Evolutionary conservation across 2,888 invertebrate species (phyloP).

Genomic region (Copidosoma aretas): DNA sequence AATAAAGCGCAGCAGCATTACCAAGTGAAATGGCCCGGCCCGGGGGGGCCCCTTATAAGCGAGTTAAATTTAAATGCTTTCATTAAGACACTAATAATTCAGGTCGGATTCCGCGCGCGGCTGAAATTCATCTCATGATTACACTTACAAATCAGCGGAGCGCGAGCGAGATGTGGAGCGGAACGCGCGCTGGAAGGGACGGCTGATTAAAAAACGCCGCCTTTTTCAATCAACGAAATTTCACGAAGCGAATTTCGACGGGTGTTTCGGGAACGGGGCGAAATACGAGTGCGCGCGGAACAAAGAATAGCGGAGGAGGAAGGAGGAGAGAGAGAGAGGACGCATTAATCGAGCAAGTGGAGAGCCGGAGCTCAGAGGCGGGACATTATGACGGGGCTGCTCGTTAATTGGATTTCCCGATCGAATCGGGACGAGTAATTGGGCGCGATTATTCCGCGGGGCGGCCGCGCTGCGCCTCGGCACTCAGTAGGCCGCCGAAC

Average conservation of each 20-base stretch:
- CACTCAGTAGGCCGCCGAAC: not conserved
- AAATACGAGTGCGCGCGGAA: not conserved
- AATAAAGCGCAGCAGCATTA: not conserved
- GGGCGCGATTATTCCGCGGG: conserved; percentile 11
- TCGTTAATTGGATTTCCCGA: conserved; percentile 33
- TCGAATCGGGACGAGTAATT: conserved; percentile 34
- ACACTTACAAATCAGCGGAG: conserved; percentile 1
- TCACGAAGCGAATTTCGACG: not conserved
- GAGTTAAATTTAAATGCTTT: not conserved
- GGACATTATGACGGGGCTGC: not conserved
- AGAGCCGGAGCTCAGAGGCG: not conserved
- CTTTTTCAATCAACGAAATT: not conserved
- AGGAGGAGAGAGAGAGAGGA: too few relatives aligned
- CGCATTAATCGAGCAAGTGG: not conserved
- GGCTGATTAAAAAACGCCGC: not conserved
- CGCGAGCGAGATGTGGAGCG: not conserved
- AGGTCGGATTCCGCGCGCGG: not conserved
- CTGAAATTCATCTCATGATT: not conserved
- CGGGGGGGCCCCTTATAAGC: not conserved
- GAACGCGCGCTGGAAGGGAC: not conserved
- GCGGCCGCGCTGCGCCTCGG: not conserved
- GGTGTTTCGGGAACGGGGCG: not conserved
- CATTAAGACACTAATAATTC: not conserved
- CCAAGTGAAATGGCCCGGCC: not conserved
- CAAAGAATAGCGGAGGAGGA: not conserved